Percentiles rank a stretch among this genome's conserved stretches.
These are phyloP conservation scores for Tetranychus piercei DNA, from an alignment of 2,888 invertebrate species.

Conservation along the genomic window DNA sequence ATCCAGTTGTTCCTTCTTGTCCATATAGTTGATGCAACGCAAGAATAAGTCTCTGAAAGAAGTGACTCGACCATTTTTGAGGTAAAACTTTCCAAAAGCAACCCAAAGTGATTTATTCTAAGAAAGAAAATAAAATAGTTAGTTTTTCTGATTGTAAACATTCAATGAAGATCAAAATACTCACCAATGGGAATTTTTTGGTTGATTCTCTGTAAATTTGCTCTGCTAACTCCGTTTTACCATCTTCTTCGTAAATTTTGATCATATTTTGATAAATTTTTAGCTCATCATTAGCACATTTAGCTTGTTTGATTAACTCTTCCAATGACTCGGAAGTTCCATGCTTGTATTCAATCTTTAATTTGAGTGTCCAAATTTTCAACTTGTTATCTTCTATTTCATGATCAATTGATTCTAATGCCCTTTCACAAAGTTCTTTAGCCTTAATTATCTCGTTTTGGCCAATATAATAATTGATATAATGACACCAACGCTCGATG, in stretches of 20 bases:
- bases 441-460: conserved; percentile 73
- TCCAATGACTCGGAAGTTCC: conserved; percentile 59
- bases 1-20: conserved; percentile 56
- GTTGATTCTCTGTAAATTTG: conserved; percentile 16
- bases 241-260: conserved; percentile 44
- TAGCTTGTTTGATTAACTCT: conserved; percentile 55
- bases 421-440: conserved; percentile 55
- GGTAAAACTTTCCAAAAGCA: conserved; percentile 51
- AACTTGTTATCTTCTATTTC: conserved; percentile 59
- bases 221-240: conserved; percentile 33
- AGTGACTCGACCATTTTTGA: conserved; percentile 49
- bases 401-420: conserved; percentile 59
- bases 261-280: conserved; percentile 56
- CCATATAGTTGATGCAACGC: conserved; percentile 51
- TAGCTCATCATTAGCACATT: conserved; percentile 57
- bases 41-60: conserved; percentile 64
- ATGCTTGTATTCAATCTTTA: conserved; percentile 73
- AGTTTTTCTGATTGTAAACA: conserved; percentile 12
- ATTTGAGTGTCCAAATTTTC: conserved; percentile 71
- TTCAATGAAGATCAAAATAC: background rate
- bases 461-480: conserved; percentile 69
- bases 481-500: conserved; percentile 70
- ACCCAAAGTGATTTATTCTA: conserved; percentile 50
- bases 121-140: too few relatives aligned
- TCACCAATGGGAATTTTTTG: conserved; percentile 20